Conservation (phyloP, 2,113 vertebrate genomes). For the Neolamprologus caudopunctatus region DNA sequence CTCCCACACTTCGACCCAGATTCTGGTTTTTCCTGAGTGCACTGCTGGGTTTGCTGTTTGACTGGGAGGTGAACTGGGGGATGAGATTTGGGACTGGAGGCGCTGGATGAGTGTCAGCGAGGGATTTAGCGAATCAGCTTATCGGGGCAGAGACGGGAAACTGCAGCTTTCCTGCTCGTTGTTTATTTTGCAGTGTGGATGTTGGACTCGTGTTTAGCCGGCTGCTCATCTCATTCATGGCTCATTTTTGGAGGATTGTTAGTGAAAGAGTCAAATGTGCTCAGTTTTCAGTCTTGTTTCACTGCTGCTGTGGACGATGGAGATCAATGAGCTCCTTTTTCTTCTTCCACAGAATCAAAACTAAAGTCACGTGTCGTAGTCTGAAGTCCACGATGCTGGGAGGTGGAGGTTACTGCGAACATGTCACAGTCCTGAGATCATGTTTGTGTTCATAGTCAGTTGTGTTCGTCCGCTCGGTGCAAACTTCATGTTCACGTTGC, state of each 20-base stretch:
- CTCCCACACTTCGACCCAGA: background rate
- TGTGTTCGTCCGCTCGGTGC: background rate
- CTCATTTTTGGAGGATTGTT: accelerated
- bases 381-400: accelerated
- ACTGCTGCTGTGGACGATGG: background rate
- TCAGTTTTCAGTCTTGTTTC: background rate
- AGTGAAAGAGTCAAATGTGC: background rate
- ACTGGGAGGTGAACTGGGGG: background rate
- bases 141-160: background rate
- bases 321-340: background rate
- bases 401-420: background rate
- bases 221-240: background rate
- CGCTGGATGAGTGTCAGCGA: background rate
- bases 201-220: background rate
- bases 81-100: background rate
- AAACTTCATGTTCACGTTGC: background rate
- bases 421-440: background rate
- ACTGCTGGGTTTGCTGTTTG: background rate
- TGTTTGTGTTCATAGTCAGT: background rate
- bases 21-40: background rate
- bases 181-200: background rate
- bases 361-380: background rate
- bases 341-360: background rate
- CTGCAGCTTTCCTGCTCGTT: background rate
- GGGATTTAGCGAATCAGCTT: background rate